phyloP scores from a whole-genome alignment of 2,797 vertebrate species.

The Channa striata region DNA sequence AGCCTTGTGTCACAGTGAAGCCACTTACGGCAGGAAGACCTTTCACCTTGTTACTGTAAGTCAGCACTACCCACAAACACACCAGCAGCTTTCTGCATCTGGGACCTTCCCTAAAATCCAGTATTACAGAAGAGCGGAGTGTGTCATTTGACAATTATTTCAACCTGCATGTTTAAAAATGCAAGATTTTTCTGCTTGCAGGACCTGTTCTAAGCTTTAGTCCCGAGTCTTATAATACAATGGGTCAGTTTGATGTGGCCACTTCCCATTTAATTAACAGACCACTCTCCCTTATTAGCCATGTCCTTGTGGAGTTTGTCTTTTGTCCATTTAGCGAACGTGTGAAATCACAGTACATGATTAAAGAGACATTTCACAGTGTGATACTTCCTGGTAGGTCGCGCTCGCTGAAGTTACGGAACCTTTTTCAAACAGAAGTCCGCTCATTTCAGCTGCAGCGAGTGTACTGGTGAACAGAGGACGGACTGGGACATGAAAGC shows the following conservation, averaged over 20 bases:
- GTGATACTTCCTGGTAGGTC: background rate
- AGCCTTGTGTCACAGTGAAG: too few relatives aligned
- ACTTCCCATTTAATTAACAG: slow-evolving; percentile 10
- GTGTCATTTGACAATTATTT: slow-evolving; percentile 19
- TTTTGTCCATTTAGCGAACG: slow-evolving; percentile 1
- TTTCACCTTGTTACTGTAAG: slow-evolving; percentile 28
- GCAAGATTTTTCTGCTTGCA: slow-evolving; percentile 15
- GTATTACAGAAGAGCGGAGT: slow-evolving; percentile 19
- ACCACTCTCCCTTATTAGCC: background rate
- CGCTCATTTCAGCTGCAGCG: background rate
- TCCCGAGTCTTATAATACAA: background rate
- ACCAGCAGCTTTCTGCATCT: slow-evolving; percentile 14
- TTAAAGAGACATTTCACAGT: slow-evolving; percentile 8
- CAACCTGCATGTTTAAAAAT: slow-evolving; percentile 16
- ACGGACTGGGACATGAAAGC: too few relatives aligned
- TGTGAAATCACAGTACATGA: slow-evolving; percentile 6
- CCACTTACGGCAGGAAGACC: too few relatives aligned
- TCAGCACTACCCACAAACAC: slow-evolving; percentile 38
- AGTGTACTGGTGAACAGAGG: too few relatives aligned
- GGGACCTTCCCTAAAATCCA: slow-evolving; percentile 10
- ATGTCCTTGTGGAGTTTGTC: background rate
- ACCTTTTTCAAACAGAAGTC: background rate
- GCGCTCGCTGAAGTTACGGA: too few relatives aligned
- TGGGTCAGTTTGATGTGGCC: background rate
- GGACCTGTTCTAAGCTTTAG: background rate